Conservation (phyloP, 2,888 invertebrate species). For the Dendrolimus pini region DNA sequence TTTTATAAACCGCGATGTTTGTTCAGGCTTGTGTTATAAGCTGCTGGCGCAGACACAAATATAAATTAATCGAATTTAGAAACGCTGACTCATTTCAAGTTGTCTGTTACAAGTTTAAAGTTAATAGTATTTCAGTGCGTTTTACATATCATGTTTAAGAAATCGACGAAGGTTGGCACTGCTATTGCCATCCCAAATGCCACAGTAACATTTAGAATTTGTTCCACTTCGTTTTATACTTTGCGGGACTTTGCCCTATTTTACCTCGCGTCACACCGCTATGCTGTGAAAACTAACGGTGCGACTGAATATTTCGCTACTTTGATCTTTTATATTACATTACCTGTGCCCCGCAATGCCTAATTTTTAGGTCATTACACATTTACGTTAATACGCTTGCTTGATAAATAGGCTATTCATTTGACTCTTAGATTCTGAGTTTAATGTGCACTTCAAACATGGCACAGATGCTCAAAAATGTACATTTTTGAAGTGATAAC, state of each 20-base stretch:
- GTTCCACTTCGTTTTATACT: constrained; percentile 52
- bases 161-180: constrained; percentile 21
- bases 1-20: neutral
- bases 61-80: constrained; percentile 7
- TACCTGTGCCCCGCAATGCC: no score
- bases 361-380: no score
- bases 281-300: neutral
- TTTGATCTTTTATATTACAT: no score
- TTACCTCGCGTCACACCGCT: constrained; percentile 16
- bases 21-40: neutral
- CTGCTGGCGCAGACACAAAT: neutral
- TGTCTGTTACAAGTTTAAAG: neutral
- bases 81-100: constrained; percentile 3
- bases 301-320: neutral
- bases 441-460: no score
- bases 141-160: neutral
- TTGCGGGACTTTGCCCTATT: constrained; percentile 32
- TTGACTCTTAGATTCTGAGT: no score
- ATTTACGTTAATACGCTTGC: no score
- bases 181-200: constrained; percentile 46
- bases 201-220: constrained; percentile 61
- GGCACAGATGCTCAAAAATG: no score
- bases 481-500: no score
- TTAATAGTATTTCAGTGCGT: neutral
- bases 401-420: no score